Base-by-base conservation (phyloP, 2,888 invertebrate genomes). In the Nymphalis urticae region DNA sequence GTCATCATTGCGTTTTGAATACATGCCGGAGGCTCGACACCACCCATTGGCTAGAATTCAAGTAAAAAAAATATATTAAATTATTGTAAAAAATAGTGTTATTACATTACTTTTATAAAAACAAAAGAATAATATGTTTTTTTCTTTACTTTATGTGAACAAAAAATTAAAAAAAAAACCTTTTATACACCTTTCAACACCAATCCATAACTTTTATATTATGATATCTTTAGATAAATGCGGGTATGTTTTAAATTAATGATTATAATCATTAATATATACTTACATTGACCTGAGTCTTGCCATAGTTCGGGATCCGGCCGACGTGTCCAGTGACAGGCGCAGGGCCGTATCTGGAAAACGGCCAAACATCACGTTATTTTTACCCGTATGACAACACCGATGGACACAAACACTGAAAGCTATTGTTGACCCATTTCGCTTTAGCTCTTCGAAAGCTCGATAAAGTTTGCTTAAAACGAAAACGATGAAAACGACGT, bases 1-100 rank as follows among this genome's bases (percentile, higher is more conserved):
- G 97, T 97, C 96, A 97, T 96, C 97, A 97, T 97, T 48, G 98
- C 97, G 86, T 97, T 97, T 85, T 97, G 97, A 68, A 98, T 96
- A 78, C 97, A 97, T 74, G 96, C 95, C 72, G 98, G 98, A 56
- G 97, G 97, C 83, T 97, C 97, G 62, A 85, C 76, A 70, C 72
- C 76, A 13, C 90, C 90, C 88, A 90, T 89, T 68, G 89, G 89
- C 93, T 93, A 91, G 67, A 92, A 93, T 75, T 72, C 5, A 75
- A 65, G 77, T 71, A 74, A 70, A 54, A 61, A 64, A 21, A 10
- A 51, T 9, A 7, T 50, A 32, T 13, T 16, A 32, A 10, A 16
- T 17, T 6, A 16, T 16, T 53, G 4, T 24, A 2, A 42, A n/a
- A 10, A 42, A 2, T 9, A 10, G 9, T 42, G 2, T 10, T 42